These are phyloP conservation scores for Chionoecetes opilio DNA, from an alignment of 1,140 invertebrate species.

Conservation along the genomic window DNA sequence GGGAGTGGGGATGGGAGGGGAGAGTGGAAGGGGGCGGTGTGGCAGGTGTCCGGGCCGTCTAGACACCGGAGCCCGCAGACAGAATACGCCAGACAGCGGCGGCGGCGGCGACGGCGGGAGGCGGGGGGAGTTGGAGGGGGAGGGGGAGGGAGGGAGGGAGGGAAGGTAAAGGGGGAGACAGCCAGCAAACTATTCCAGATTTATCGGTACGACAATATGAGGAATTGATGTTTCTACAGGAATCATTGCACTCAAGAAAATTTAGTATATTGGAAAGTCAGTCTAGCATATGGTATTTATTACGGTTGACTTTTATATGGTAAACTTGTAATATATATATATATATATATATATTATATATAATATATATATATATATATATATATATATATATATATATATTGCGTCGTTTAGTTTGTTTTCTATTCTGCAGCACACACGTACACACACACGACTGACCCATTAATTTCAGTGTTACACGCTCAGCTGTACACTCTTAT, in stretches of 20 bases:
- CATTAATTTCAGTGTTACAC: not conserved
- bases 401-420: too few relatives aligned
- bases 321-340: not conserved
- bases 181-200: slow-evolving; percentile 61
- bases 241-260: not conserved
- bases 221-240: not conserved
- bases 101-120: slow-evolving; percentile 45
- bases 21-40: slow-evolving; percentile 50
- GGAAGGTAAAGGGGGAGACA: slow-evolving; percentile 21
- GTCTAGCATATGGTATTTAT: too few relatives aligned
- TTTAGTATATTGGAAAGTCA: not conserved
- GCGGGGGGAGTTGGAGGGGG: not conserved
- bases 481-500: not conserved
- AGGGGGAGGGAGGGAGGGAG: not conserved
- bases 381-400: too few relatives aligned
- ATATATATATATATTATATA: not conserved
- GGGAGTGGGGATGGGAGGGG: not conserved
- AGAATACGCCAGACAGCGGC: slow-evolving; percentile 74
- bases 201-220: slow-evolving; percentile 34
- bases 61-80: slow-evolving; percentile 73
- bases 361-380: too few relatives aligned
- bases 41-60: slow-evolving; percentile 74
- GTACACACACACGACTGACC: not conserved
- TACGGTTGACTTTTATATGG: not conserved
- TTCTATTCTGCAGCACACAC: not conserved